Conservation (phyloP, 2,113 vertebrate species). For the Podiceps cristatus region DNA sequence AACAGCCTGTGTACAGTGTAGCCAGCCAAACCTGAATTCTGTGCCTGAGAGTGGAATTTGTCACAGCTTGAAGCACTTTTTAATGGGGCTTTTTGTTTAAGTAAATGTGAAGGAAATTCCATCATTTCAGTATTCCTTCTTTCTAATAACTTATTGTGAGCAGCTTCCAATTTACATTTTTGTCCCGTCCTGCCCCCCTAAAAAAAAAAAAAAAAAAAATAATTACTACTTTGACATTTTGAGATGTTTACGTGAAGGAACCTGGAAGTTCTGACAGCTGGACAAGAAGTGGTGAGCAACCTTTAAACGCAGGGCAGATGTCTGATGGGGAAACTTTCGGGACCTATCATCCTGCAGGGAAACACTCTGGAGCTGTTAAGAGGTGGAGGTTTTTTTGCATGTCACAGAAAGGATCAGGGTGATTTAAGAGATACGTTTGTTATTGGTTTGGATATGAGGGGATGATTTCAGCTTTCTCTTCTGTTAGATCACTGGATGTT, state of each 20-base stretch:
- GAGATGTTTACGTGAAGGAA: neutral
- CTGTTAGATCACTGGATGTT: neutral
- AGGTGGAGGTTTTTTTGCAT: neutral
- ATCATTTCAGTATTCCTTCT: neutral
- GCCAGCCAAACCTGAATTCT: conserved; percentile 45
- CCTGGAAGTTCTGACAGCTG: neutral
- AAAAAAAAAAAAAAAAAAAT: too few species aligned
- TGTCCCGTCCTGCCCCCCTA: too few species aligned
- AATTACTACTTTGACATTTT: neutral
- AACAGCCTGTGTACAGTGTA: neutral
- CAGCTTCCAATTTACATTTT: neutral
- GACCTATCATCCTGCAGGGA: neutral
- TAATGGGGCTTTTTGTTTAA: conserved; percentile 40
- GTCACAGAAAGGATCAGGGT: neutral
- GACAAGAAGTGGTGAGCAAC: neutral
- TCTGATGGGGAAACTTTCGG: neutral
- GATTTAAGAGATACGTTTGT: neutral
- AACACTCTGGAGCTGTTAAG: neutral
- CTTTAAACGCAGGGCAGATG: neutral
- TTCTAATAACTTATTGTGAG: neutral
- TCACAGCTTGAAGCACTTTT: neutral
- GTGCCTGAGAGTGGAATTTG: neutral
- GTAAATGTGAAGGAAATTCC: conserved; percentile 6
- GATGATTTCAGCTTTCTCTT: neutral
- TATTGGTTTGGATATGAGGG: neutral